Evolutionary conservation across 2,888 invertebrate genomes (phyloP).

Genomic region (Lithophane ornitopus): DNA sequence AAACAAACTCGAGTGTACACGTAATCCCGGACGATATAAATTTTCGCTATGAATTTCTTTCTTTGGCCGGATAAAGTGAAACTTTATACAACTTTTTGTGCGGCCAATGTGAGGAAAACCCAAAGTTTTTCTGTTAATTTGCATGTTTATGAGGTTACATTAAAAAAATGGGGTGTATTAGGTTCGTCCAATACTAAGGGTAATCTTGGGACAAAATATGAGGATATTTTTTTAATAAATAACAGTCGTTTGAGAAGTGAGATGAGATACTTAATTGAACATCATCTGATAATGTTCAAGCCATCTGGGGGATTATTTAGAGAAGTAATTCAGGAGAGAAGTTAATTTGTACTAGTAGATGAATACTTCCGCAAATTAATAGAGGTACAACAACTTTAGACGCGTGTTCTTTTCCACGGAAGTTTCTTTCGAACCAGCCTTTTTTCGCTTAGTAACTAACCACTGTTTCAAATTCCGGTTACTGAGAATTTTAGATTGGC

Average conservation of each 20-base stretch:
- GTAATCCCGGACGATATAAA: slow-evolving; percentile 73
- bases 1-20: slow-evolving; percentile 67
- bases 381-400: not conserved
- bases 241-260: slow-evolving; percentile 32
- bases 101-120: slow-evolving; percentile 26
- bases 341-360: slow-evolving; percentile 9
- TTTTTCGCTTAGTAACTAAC: too few relatives aligned
- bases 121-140: slow-evolving; percentile 53
- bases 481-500: not conserved
- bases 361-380: not conserved
- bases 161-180: slow-evolving; percentile 32
- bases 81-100: slow-evolving; percentile 56
- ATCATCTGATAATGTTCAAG: slow-evolving; percentile 34
- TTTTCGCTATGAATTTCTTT: slow-evolving; percentile 70
- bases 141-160: slow-evolving; percentile 44
- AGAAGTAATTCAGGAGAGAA: not conserved
- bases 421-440: not conserved
- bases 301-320: slow-evolving; percentile 38
- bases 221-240: slow-evolving; percentile 34
- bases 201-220: slow-evolving; percentile 17
- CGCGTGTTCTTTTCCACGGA: not conserved
- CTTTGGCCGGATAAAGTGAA: slow-evolving; percentile 58
- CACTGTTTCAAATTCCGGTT: not conserved
- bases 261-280: slow-evolving; percentile 44
- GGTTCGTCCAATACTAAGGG: slow-evolving; percentile 20